These are phyloP conservation scores for Limosa lapponica DNA, from an alignment of 2,797 vertebrate species.

Conservation along the genomic window DNA sequence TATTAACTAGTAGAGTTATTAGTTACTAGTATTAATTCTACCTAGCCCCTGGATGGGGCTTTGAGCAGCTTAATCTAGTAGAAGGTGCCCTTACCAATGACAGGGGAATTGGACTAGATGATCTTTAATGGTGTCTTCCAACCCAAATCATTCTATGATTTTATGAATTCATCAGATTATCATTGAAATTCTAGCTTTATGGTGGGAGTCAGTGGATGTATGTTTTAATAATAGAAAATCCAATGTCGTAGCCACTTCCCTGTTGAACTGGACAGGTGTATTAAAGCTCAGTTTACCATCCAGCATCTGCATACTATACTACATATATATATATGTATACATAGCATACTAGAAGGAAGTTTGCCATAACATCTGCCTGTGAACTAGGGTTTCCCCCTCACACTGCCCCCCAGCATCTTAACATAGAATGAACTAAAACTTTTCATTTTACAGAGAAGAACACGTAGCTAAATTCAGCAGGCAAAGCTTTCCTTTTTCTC, in stretches of 20 bases:
- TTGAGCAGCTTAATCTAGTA: not conserved
- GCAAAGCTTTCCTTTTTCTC: not conserved
- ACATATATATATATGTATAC: too few relatives aligned
- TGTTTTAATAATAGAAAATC: not conserved
- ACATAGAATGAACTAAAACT: not conserved
- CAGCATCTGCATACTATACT: not conserved
- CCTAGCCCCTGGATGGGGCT: not conserved
- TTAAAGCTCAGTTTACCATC: not conserved
- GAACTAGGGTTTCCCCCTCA: not conserved
- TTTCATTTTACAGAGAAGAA: not conserved
- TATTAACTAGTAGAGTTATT: not conserved
- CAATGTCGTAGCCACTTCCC: not conserved
- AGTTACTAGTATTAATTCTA: not conserved
- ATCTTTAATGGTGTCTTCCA: not conserved
- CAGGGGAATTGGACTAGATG: not conserved
- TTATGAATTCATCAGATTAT: not conserved
- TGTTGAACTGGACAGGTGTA: not conserved
- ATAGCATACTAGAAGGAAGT: not conserved
- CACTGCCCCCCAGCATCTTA: accelerated
- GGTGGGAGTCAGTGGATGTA: not conserved
- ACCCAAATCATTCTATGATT: not conserved
- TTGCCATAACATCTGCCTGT: not conserved
- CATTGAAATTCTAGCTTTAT: not conserved
- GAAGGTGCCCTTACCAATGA: not conserved
- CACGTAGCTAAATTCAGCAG: not conserved